Percentiles rank a stretch among this genome's conserved stretches.
These are phyloP conservation scores for Microtus oregoni DNA, from an alignment of 2,113 vertebrate genomes.

Conservation along the genomic window DNA sequence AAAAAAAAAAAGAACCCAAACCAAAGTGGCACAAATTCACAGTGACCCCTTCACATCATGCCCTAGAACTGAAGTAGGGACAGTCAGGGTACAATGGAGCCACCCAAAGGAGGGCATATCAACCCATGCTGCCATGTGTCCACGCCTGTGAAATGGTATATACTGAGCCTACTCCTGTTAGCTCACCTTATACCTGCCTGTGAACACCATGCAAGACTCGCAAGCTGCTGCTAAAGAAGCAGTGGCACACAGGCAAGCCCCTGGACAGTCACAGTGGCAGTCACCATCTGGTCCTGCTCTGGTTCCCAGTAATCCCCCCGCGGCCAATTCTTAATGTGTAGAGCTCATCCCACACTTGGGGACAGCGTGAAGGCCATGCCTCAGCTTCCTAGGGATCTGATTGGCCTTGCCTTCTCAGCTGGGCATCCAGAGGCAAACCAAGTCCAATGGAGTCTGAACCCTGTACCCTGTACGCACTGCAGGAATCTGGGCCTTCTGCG, in stretches of 20 bases:
- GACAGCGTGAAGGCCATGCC: accelerated
- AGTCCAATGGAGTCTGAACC: accelerated
- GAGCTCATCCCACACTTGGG: background rate
- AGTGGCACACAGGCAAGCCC: background rate
- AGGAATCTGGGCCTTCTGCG: accelerated
- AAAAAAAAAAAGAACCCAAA: background rate
- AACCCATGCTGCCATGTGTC: no score
- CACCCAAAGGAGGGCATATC: background rate
- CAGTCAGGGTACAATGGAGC: background rate
- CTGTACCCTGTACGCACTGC: accelerated
- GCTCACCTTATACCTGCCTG: background rate
- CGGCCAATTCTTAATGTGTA: background rate
- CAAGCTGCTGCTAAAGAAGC: background rate
- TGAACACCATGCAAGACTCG: background rate
- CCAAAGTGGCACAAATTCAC: background rate
- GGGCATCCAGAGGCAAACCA: background rate
- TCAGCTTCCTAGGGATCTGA: accelerated
- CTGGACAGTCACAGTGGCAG: background rate
- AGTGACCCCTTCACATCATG: background rate
- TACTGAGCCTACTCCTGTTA: background rate
- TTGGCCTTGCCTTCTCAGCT: background rate
- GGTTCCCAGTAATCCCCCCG: background rate
- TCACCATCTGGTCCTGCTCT: background rate
- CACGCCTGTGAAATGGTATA: background rate
- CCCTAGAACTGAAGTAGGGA: background rate